Base-by-base conservation (phyloP, 2,113 vertebrate species). In the Hystrix brachyura region DNA sequence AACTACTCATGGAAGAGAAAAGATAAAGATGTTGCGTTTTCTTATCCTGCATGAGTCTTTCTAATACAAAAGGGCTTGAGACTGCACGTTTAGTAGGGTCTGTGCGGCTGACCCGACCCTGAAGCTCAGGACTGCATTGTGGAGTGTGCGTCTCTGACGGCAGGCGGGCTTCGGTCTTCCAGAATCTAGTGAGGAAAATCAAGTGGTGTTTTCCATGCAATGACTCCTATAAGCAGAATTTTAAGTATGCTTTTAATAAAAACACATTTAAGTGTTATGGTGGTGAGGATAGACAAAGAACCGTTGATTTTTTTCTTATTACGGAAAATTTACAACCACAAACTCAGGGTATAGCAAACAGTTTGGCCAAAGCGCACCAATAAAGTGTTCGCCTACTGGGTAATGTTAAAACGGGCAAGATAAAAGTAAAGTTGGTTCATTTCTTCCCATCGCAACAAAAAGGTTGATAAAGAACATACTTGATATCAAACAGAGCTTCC, bases 361-460 rank as follows among this genome's bases (percentile, higher is more conserved):
- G 97, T 98, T 98, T 97, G 96, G 91, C 94, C 97, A 98, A 98
- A 88, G 97, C 98, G 95, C 94, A 98, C 96, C 96, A 98, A 98
- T 98, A 98, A 98, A 99, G 97, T 96, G 95, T 98, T 98, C 98
- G 98, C 98, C 98, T 99, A 98, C 98, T 99, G 99, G 98, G 98
- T 98, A 98, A 98, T 99, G 98, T 98, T 98, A 98, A 98, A 98
- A 98, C 97, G 97, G 98, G 98, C 91, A 98, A 99, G 98, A 99
- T 99, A 98, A 99, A 99, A 99, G 99, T 98, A 98, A 99, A 99
- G 99, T 98, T 98, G 96, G 96, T 97, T 98, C 98, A 98, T 98
- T 99, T 99, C 99, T 99, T 99, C 98, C 98, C 99, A 99, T 98
- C 98, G 12, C 98, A 98, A 99, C 98, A 99, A 99, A 99, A 99